Evolutionary conservation across 23 tunicate species (phyloP).

Genomic region (Oikopleura vanhoeffeni): DNA sequence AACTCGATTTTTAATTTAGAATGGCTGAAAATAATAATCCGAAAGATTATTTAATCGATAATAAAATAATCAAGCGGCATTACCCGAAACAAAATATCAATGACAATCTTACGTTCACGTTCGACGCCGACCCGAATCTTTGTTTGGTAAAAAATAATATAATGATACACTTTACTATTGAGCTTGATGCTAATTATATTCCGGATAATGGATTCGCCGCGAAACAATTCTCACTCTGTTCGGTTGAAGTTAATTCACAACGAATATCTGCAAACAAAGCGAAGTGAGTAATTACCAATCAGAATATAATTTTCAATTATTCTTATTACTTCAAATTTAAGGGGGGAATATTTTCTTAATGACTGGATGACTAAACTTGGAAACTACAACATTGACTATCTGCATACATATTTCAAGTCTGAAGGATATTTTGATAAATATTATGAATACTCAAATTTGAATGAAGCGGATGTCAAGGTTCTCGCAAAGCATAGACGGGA

Average conservation of each 20-base stretch:
- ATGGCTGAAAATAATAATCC: not conserved
- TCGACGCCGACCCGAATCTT: slow-evolving; percentile 8
- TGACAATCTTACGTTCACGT: not conserved
- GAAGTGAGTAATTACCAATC: not conserved
- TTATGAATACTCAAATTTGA: not conserved
- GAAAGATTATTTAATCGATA: not conserved
- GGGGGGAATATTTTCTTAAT: not conserved
- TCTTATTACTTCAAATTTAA: not conserved
- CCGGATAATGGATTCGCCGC: slow-evolving; percentile 4
- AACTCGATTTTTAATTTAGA: too few relatives aligned
- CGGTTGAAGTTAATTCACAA: not conserved
- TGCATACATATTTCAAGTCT: not conserved
- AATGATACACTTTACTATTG: not conserved
- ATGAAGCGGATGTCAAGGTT: not conserved
- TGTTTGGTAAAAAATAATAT: not conserved
- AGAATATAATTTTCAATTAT: not conserved
- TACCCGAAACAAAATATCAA: not conserved
- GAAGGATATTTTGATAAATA: not conserved
- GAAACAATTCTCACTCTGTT: not conserved
- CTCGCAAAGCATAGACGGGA: not conserved
- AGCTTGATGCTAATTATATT: not conserved
- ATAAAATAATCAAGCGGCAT: not conserved
- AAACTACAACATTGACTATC: not conserved
- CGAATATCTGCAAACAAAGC: not conserved
- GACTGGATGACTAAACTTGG: not conserved